Conservation (phyloP, 2,888 invertebrate genomes). For the Microctonus aethiopoides region DNA sequence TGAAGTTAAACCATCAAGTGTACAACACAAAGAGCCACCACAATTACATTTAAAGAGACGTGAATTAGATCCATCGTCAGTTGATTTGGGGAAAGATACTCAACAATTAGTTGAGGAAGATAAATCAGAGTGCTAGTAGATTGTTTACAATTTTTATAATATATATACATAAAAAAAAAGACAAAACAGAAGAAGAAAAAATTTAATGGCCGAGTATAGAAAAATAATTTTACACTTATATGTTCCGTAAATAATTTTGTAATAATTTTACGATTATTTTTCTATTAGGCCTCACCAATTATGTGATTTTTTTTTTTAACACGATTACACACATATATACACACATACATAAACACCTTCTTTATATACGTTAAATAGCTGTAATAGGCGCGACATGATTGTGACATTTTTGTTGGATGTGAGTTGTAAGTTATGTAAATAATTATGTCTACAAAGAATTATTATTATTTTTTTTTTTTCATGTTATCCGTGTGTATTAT, state of each 20-base stretch:
- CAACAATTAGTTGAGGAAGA: constrained; percentile 91
- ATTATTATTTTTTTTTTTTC: constrained; percentile 47
- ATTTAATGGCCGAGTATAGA: background rate
- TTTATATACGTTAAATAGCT: constrained; percentile 37
- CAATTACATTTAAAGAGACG: constrained; percentile 80
- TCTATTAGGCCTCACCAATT: background rate
- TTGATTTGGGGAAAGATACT: constrained; percentile 92
- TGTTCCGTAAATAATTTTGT: background rate
- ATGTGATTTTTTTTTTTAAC: constrained; percentile 14
- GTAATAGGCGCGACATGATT: constrained; percentile 53
- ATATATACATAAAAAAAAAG: background rate
- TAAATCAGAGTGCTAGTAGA: constrained; percentile 71
- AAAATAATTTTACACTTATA: background rate
- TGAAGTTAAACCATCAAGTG: constrained; percentile 82
- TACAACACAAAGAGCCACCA: constrained; percentile 82
- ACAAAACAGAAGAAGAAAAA: background rate
- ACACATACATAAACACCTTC: constrained; percentile 22
- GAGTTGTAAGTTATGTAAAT: constrained; percentile 67
- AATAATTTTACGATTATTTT: constrained; percentile 3
- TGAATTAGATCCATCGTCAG: constrained; percentile 83
- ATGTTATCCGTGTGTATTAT: constrained; percentile 60
- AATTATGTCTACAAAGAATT: constrained; percentile 58
- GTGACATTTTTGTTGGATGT: constrained; percentile 59
- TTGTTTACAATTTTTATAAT: constrained; percentile 14
- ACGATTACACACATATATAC: constrained; percentile 6